phyloP scores from a whole-genome alignment of 2,888 invertebrate genomes.

The Apotomis betuletana region DNA sequence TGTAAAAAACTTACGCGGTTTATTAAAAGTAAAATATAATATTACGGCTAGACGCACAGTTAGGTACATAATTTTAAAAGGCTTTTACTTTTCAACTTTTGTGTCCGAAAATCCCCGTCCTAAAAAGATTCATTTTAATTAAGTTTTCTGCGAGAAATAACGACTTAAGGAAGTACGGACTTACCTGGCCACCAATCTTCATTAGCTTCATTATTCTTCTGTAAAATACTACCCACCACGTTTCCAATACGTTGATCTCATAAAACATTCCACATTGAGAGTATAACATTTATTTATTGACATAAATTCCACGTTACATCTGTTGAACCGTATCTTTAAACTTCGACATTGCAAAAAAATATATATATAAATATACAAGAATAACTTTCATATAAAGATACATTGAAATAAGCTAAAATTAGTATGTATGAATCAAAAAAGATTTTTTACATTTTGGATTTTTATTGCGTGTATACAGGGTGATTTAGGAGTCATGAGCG shows the following conservation, averaged over 20 bases:
- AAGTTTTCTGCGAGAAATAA: slow-evolving; percentile 73
- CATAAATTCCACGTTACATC: no score
- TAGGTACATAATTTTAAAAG: slow-evolving; percentile 24
- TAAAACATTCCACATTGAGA: slow-evolving; percentile 1
- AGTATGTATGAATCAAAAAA: no score
- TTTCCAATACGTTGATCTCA: slow-evolving; percentile 22
- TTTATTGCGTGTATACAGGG: no score
- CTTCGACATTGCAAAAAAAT: no score
- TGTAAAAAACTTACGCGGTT: not conserved
- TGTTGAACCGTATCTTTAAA: no score
- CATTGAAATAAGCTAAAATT: no score
- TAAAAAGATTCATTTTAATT: slow-evolving; percentile 78
- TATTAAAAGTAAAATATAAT: not conserved
- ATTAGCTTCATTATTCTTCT: slow-evolving; percentile 73
- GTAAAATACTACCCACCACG: slow-evolving; percentile 60
- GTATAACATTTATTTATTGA: not conserved
- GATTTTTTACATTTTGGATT: no score
- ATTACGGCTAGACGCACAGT: not conserved
- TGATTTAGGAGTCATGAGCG: no score
- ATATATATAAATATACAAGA: no score
- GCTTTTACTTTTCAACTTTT: slow-evolving; percentile 29
- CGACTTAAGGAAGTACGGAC: slow-evolving; percentile 65
- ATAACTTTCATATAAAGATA: no score
- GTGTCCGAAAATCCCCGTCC: slow-evolving; percentile 63
- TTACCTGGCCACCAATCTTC: slow-evolving; percentile 76